Evolutionary conservation across 1,140 invertebrate genomes (phyloP), one percentile per base, ranked within the genome.

Genomic region (Lutraria rhynchaena): DNA sequence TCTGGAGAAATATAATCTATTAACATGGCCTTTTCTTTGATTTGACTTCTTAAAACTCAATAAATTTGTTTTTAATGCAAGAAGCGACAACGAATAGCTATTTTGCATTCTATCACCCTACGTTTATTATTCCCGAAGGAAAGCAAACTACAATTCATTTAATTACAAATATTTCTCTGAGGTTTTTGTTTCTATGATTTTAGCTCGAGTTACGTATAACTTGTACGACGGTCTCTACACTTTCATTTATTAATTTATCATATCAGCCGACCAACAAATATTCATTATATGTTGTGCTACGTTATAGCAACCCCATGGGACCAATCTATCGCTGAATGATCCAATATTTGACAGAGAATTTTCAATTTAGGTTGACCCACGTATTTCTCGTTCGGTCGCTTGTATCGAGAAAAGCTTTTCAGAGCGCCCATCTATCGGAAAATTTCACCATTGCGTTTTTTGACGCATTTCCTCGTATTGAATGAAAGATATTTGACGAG

Each of bases 191-290:
- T 74, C 57, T 60, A 2, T 22, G 24, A 35, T 46, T 44, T 57
- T 46, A 35, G 69, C 53, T 71, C 5, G 5, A 41, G 37, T 41
- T 41, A 41, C 37, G 15, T 41, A 7, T 7, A 5, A 41, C 15
- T 41, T 41, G 37, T 41, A 7, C 37, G 5, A 41, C 5, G 5
- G 37, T 41, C 15, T 41, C 37, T 61, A 67, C 75, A 77, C 41
- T 77, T 31, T 69, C 61, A 57, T 80, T 60, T 80, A 80, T 70
- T 65, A 70, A 80, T 69, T 80, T 37, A 55, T 70, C 76, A 58
- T 57, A 29, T 46, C 35, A 58, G 5, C 15, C 17, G 37, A 53
- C 49, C 41, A 44, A 60, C 76, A 57, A 80, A 80, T 67, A 55
- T 80, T 80, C 76, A 80, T 80, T 80, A 80, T 80, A 63, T 58